phyloP scores from a whole-genome alignment of 1,140 invertebrate species.

The Nymphalis io region DNA sequence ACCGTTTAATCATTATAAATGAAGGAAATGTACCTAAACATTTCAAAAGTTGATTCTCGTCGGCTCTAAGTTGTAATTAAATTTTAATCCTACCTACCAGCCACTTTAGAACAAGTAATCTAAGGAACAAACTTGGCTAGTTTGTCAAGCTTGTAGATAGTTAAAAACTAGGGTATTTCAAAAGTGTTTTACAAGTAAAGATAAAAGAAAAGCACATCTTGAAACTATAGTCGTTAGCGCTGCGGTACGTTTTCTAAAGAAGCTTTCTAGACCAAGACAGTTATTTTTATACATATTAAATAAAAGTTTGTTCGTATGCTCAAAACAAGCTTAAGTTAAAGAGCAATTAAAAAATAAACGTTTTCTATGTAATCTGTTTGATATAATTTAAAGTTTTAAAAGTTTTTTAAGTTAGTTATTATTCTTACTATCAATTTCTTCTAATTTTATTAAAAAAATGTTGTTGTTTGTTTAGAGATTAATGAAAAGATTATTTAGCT shows the following conservation, averaged over 20 bases:
- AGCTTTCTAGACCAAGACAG: slow-evolving; percentile 2
- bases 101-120: slow-evolving; percentile 26
- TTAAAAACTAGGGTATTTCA: slow-evolving; percentile 33
- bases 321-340: background rate
- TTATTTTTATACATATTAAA: slow-evolving; percentile 7
- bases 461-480: no score
- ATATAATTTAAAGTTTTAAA: background rate
- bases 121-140: slow-evolving; percentile 42
- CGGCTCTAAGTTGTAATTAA: slow-evolving; percentile 35
- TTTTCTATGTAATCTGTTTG: background rate
- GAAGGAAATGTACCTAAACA: background rate
- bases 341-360: background rate
- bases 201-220: slow-evolving; percentile 25
- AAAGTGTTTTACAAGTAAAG: slow-evolving; percentile 33
- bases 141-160: slow-evolving; percentile 38
- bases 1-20: slow-evolving; percentile 1
- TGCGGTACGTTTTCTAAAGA: slow-evolving; percentile 11
- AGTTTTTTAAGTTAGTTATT: no score
- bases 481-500: no score
- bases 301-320: slow-evolving; percentile 1
- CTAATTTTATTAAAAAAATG: no score
- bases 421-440: no score
- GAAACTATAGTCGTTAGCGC: slow-evolving; percentile 29
- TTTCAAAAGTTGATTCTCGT: slow-evolving; percentile 19
- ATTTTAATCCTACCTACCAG: slow-evolving; percentile 35